Base-by-base conservation (phyloP, 2,797 vertebrate species). In the Melanotaenia boesemani region DNA sequence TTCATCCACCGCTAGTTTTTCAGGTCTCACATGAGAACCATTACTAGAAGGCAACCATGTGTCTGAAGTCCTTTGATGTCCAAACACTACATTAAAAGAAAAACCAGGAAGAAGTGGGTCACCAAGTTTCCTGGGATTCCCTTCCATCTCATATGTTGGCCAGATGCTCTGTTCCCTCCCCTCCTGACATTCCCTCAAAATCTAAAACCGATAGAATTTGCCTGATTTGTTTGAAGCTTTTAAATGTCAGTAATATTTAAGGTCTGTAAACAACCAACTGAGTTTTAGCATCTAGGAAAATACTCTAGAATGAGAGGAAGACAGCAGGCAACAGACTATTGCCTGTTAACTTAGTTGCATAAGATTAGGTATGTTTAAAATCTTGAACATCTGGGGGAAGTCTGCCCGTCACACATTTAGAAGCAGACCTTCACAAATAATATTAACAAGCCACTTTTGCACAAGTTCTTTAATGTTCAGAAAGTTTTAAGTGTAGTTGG, bases 41-140 rank as follows among this genome's bases (percentile, higher is more conserved):
- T 85, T 87, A 88, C 55, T 59, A 90, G 82, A 92, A 89, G 91
- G 88, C 88, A 86, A 85, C 88, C 90, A 93, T 90, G 90, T 92
- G 93, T 92, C 86, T 79, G 67, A 1, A 74, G 82, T 63, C 70
- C 82, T 92, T 89, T 91, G 89, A 93, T 91, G 91, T 90, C 87
- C 83, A 87, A 90, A 90, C 56, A 65, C 86, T 86, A 86, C 89
- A 89, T 89, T 87, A 87, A 91, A 82, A 65, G 65, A 58, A 82
- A 87, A 87, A 84, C 8, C 79, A 75, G 84, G 84, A 86, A 91
- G 86, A 92, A 92, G 84, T 93, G 90, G 92, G 90, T 92, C 90
- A 91, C 73, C 74, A 82, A 78, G 82, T 92, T 93, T 88, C 87
- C 87, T 86, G 85, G 92, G 91, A 93, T 91, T 93, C 93, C 91